Evolutionary conservation across 2,888 invertebrate species (phyloP), one percentile per base, ranked within the genome.

Genomic region (Helobdella robusta): DNA sequence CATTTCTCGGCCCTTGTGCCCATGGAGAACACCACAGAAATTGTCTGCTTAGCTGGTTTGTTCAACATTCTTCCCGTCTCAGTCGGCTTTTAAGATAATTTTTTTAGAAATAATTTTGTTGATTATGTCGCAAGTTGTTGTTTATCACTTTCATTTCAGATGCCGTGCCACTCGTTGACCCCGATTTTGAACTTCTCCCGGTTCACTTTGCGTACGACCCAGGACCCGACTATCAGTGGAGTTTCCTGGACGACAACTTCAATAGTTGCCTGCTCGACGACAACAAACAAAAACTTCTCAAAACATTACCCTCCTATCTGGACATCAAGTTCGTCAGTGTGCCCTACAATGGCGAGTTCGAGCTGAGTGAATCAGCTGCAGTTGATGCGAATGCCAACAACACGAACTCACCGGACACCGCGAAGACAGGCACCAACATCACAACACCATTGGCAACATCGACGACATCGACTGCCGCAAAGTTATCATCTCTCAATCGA

Each of bases 141-240:
- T 40, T 40, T 40, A 40, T 40, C 11, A 40, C n/a, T 40, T 40
- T 40, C 50, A 28, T 23, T 78, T 59, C 75, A 82, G 83, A 81
- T 70, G 81, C 83, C n/a, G 86, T 89, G 70, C 89, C 89, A 36
- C 76, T 91, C 25, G 86, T 87, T 23, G 89, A 89, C 77, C 84
- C 84, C 1, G 84, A 75, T 15, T 72, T 77, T 63, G 85, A 85
- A 65, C 81, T 88, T 11, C 83, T 91, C 74, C 88, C 89, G 1
- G 83, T 91, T 70, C 88, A 89, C 77, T 91, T 89, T 80, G 85
- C 85, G 71, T 85, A 88, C 25, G 91, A 91, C 80, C 91, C 91
- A 0, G 89, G 89, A 30, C 84, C 85, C 58, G 84, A 63, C 34
- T 59, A 56, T 46, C 30, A 63, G n/a, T 66, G 66, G 66, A 40